Conservation (phyloP, 2,113 vertebrate genomes). For the Alouatta palliata region DNA sequence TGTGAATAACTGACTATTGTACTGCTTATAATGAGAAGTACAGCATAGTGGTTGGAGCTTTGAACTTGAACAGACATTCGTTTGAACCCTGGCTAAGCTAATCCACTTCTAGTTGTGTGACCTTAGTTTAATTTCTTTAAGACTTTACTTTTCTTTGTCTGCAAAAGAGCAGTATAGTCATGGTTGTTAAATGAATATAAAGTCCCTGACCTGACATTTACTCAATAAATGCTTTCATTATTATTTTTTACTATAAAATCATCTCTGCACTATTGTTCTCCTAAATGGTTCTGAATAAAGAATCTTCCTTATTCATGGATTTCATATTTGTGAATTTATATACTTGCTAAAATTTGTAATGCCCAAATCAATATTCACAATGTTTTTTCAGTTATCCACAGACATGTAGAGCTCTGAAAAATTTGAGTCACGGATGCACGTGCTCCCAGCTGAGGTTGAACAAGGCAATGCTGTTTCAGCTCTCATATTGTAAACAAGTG, state of each 20-base stretch:
- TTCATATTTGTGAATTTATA: neutral
- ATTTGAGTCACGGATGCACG: neutral
- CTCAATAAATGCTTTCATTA: neutral
- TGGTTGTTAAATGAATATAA: neutral
- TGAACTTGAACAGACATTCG: neutral
- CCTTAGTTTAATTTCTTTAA: neutral
- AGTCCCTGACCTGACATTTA: neutral
- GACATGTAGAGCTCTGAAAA: neutral
- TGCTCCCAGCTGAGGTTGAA: neutral
- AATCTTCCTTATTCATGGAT: neutral
- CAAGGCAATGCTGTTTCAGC: neutral
- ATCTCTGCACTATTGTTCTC: neutral
- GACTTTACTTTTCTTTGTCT: neutral
- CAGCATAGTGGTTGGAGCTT: neutral
- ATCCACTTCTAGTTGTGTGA: neutral
- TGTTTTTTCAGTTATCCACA: neutral
- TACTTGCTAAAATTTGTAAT: neutral
- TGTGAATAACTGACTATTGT: neutral
- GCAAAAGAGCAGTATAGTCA: neutral
- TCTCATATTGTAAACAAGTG: neutral
- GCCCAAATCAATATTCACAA: neutral
- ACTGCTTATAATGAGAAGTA: neutral
- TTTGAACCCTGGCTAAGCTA: neutral
- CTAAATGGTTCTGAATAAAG: neutral
- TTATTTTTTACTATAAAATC: neutral